A percentile compares a stretch with the other conserved stretches of the same genome.
Evolutionary conservation across 2,888 invertebrate genomes (phyloP).

Genomic region (Spatulosminthurus flaviceps): DNA sequence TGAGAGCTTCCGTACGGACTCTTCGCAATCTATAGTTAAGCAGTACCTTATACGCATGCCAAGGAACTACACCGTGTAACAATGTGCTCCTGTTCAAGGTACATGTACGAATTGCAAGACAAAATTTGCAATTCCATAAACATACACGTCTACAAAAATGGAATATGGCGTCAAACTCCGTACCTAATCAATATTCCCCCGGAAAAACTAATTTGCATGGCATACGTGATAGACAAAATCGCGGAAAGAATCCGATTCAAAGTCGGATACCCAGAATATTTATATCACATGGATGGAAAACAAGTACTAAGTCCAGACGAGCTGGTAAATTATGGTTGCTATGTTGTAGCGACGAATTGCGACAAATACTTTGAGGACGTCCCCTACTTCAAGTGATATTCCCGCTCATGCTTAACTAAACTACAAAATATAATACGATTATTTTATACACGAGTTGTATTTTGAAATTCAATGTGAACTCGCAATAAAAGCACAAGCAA

Average conservation of each 20-base stretch:
- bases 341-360: background rate
- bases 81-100: conserved; percentile 5
- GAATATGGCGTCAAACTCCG: background rate
- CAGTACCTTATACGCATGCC: no score
- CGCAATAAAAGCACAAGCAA: no score
- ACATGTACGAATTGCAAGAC: background rate
- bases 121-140: background rate
- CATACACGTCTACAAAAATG: background rate
- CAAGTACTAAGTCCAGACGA: background rate
- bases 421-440: background rate
- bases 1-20: no score
- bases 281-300: background rate
- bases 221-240: background rate
- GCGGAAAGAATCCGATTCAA: background rate
- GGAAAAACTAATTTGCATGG: background rate
- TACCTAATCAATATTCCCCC: background rate
- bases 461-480: no score
- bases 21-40: no score
- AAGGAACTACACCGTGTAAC: no score
- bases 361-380: conserved; percentile 2
- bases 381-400: background rate
- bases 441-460: no score
- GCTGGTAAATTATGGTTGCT: background rate
- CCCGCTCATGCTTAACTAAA: background rate
- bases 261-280: conserved; percentile 9